Evolutionary conservation across 2,888 invertebrate genomes (phyloP).

Genomic region (Plemyria rubiginata): DNA sequence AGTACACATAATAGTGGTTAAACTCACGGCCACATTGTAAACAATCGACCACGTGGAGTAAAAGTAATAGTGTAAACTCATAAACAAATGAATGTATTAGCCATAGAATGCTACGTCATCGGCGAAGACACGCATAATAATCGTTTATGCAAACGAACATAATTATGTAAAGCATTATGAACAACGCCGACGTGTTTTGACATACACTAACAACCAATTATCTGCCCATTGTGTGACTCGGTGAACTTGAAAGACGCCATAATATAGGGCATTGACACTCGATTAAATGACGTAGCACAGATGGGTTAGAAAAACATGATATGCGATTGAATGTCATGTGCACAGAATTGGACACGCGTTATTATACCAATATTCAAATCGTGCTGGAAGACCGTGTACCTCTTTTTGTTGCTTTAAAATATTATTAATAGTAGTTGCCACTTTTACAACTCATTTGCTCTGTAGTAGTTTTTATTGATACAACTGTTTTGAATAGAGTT

Average conservation of each 20-base stretch:
- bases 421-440: slow-evolving; percentile 39
- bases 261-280: slow-evolving; percentile 82
- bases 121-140: slow-evolving; percentile 80
- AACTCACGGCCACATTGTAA: slow-evolving; percentile 67
- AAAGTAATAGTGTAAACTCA: slow-evolving; percentile 76
- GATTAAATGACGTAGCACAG: slow-evolving; percentile 59
- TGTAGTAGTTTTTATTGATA: slow-evolving; percentile 37
- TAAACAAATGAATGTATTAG: slow-evolving; percentile 80
- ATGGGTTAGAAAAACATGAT: slow-evolving; percentile 75
- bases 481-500: slow-evolving; percentile 30
- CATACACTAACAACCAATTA: slow-evolving; percentile 80
- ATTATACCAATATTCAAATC: slow-evolving; percentile 52
- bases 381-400: slow-evolving; percentile 35
- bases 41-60: slow-evolving; percentile 78
- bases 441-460: slow-evolving; percentile 19
- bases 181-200: slow-evolving; percentile 75
- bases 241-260: slow-evolving; percentile 79
- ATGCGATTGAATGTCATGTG: slow-evolving; percentile 67
- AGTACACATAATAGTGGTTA: slow-evolving; percentile 65
- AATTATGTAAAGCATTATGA: slow-evolving; percentile 82
- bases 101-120: slow-evolving; percentile 71
- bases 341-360: slow-evolving; percentile 66
- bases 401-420: slow-evolving; percentile 43
- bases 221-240: slow-evolving; percentile 77
- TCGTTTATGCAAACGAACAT: slow-evolving; percentile 80